phyloP scores from a whole-genome alignment of 2,113 vertebrate genomes.

The Neoarius graeffei region DNA sequence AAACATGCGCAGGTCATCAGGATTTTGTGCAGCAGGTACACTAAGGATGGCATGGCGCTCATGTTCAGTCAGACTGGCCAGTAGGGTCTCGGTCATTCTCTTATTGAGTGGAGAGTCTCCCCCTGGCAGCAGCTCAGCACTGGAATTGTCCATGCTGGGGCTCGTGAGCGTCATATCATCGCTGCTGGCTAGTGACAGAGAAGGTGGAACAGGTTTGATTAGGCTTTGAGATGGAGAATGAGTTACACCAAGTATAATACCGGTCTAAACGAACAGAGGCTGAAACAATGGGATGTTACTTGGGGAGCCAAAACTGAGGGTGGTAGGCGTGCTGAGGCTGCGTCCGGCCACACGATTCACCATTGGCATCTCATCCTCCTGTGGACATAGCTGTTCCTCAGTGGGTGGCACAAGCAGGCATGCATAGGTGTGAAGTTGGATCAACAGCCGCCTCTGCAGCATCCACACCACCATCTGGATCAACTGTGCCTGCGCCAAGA shows the following conservation, averaged over 20 bases:
- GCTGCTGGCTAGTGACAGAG: slow-evolving; percentile 82
- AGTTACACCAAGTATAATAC: not conserved
- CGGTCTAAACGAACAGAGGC: not conserved
- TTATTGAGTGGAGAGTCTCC: slow-evolving; percentile 93
- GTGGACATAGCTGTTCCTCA: slow-evolving; percentile 77
- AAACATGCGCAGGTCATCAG: slow-evolving; percentile 95
- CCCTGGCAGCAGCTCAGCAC: slow-evolving; percentile 89
- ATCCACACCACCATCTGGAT: slow-evolving; percentile 99
- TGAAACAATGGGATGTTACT: slow-evolving; percentile 74
- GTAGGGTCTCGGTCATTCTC: slow-evolving; percentile 91
- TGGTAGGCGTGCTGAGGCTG: slow-evolving; percentile 92
- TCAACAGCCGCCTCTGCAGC: slow-evolving; percentile 89
- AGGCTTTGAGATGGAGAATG: not conserved
- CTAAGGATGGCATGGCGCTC: slow-evolving; percentile 90
- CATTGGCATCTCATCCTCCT: slow-evolving; percentile 80
- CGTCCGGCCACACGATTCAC: slow-evolving; percentile 81
- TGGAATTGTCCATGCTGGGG: slow-evolving; percentile 98
- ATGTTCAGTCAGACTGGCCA: slow-evolving; percentile 89
- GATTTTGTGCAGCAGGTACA: slow-evolving; percentile 91
- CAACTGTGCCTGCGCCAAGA: slow-evolving; percentile 84
- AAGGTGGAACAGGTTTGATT: not conserved
- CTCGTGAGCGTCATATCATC: slow-evolving; percentile 99
- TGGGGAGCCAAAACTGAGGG: slow-evolving; percentile 95
- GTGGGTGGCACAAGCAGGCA: slow-evolving; percentile 89
- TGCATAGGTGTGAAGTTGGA: slow-evolving; percentile 94